Base-by-base conservation (phyloP, 1,140 invertebrate genomes). In the Panagrolaimus sp. region DNA sequence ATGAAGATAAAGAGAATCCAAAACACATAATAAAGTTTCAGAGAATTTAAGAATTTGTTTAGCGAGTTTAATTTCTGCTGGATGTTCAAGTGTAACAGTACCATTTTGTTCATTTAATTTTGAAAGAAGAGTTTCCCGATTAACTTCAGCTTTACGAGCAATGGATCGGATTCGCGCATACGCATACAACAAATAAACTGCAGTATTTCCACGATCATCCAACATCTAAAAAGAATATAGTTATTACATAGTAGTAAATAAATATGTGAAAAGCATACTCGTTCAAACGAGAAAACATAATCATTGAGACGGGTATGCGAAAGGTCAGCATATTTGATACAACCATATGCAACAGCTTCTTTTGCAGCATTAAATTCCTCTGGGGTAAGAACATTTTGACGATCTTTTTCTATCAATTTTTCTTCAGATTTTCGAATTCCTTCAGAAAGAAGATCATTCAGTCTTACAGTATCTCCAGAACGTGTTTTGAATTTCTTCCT, bases 211-310 rank as follows among this genome's bases (percentile, higher is more conserved):
- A 84, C 91, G 91, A 83, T 98, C 96, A 79, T 99, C 94, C 43
- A 99, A 86, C 96, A 99, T 99, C 88, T 91, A 79, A 63, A 81
- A 82, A 63, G 65, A 43, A 70, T 9, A 21, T 38, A 62, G 32
- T 14, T 52, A 64, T 63, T 43, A n/a, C 21, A 24, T 46, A 65
- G 21, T 38, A n/a, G n/a, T n/a, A n/a, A 46, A 73, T 71, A 58
- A 70, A 62, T n/a, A 52, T 9, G 0, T 38, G 32, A 0, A 62
- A 76, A 65, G 67, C 69, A 76, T 79, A 89, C 88, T 84, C 90
- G 94, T 81, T 99, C 94, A 86, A 98, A 99, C 0, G 95, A 98
- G 85, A 99, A 99, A 9, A 98, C 88, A 82, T 99, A 99, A 83
- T 98, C 95, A 83, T 92, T 90, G 67, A 88, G 90, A 67, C 94